Evolutionary conservation across 2,797 vertebrate genomes (phyloP).

Genomic region (Saxicola maurus): DNA sequence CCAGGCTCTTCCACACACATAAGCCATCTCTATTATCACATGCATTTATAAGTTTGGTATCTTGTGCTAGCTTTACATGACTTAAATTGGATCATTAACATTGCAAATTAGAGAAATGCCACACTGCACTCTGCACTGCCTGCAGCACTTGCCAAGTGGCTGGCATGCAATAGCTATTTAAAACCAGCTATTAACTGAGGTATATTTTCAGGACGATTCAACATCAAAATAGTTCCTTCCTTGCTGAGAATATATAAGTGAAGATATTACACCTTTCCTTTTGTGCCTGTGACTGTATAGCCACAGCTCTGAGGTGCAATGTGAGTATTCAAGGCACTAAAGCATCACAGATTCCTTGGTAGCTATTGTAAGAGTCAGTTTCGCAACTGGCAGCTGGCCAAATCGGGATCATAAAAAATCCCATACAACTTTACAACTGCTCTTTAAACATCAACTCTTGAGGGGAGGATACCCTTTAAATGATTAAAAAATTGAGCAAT

Average conservation of each 20-base stretch:
- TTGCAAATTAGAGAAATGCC: slow-evolving; percentile 42
- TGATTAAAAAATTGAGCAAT: neutral
- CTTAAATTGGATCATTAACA: slow-evolving; percentile 54
- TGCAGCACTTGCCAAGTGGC: neutral
- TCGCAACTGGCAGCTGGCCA: neutral
- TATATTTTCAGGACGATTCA: neutral
- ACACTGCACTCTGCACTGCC: neutral
- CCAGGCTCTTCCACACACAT: neutral
- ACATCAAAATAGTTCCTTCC: neutral
- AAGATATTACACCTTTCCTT: neutral
- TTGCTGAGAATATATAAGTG: neutral
- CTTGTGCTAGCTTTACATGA: slow-evolving; percentile 13
- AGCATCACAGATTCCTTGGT: neutral
- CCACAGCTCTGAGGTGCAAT: neutral
- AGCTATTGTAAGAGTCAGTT: neutral
- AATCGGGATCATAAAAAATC: neutral
- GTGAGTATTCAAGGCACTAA: neutral
- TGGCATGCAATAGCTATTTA: neutral
- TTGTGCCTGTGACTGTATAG: neutral
- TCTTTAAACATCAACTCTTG: neutral
- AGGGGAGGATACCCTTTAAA: neutral
- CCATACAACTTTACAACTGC: neutral
- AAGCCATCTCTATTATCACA: slow-evolving; percentile 22
- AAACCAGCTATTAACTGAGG: neutral
- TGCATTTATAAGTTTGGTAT: neutral